Base-by-base conservation (phyloP, 2,888 invertebrate genomes). In the Pristionchus exspectatus region DNA sequence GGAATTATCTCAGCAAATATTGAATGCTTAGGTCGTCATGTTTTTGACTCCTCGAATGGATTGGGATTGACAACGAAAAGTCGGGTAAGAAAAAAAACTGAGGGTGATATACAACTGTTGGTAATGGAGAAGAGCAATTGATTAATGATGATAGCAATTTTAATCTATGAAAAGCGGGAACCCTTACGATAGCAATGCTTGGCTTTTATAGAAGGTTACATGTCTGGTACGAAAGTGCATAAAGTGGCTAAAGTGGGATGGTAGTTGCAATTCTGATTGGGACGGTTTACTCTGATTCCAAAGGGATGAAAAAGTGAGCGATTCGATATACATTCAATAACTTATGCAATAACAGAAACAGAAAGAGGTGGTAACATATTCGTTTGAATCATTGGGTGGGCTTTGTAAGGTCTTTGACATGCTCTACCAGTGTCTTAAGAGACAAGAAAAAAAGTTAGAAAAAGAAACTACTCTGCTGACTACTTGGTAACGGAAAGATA, bases 321-420 rank as follows among this genome's bases (percentile, higher is more conserved):
- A 54, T 44, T 81, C 50, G 81, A 81, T 44, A 50, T 81, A 81
- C 54, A 54, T 18, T 63, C 27, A 81, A 81, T 81, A 81, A 81
- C 81, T 81, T 81, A 81, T 50, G 50, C 81, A 81, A 81, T 54
- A 81, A 81, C 81, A 81, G 81, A 81, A 81, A 81, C 81, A 81
- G 27, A 54, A 81, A 81, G 38, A 27, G 27, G 5, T 0, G 50
- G 50, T 7, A 77, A 77, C 44, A 44, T 30, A 69, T n/a, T 77
- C n/a, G 44, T 77, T 50, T 81, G 81, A 81, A 81, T 81, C 81
- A 81, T 27, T 77, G 44, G 81, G 38, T 7, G 50, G 50, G 44
- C 44, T 30, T 81, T 30, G 81, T 81, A 81, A 81, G 81, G 81
- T 81, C 81, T 44, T 81, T 54, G 81, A 54, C n/a, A 77, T 77